phyloP scores from a whole-genome alignment of 2,888 invertebrate genomes.

The Trissolcus japonicus region DNA sequence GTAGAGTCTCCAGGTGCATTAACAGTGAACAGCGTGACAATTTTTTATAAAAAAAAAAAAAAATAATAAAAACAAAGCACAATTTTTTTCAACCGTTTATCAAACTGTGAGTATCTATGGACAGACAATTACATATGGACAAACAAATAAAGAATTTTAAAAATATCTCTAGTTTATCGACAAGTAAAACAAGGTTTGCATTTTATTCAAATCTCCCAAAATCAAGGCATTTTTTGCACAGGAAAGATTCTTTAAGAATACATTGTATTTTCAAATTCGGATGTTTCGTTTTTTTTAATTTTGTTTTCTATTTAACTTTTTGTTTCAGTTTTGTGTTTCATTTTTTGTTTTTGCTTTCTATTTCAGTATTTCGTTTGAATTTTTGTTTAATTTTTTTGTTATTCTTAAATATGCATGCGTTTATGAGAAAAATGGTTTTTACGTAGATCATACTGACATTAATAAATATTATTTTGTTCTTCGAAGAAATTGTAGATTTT shows the following conservation, averaged over 20 bases:
- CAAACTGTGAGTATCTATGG: neutral
- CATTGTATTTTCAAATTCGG: too few species aligned
- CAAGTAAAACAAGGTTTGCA: neutral
- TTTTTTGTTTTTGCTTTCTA: neutral
- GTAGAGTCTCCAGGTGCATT: constrained; percentile 60
- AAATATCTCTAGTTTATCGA: neutral
- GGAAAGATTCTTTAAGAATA: too few species aligned
- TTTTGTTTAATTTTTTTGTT: neutral
- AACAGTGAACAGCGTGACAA: constrained; percentile 70
- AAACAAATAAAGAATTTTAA: neutral
- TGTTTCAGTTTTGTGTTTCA: too few species aligned
- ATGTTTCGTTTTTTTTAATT: too few species aligned
- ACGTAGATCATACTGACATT: neutral
- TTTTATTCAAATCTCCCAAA: neutral
- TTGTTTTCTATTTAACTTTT: too few species aligned
- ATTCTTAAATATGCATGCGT: too few species aligned
- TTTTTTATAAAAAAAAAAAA: constrained; percentile 63
- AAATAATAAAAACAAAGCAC: constrained; percentile 27
- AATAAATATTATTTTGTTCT: neutral
- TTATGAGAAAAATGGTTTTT: too few species aligned
- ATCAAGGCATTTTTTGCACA: too few species aligned
- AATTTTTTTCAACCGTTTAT: neutral
- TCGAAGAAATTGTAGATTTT: neutral
- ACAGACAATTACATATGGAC: too few species aligned
- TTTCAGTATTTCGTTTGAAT: neutral